phyloP scores from a whole-genome alignment of 2,113 vertebrate genomes.

The Mesitornis unicolor region DNA sequence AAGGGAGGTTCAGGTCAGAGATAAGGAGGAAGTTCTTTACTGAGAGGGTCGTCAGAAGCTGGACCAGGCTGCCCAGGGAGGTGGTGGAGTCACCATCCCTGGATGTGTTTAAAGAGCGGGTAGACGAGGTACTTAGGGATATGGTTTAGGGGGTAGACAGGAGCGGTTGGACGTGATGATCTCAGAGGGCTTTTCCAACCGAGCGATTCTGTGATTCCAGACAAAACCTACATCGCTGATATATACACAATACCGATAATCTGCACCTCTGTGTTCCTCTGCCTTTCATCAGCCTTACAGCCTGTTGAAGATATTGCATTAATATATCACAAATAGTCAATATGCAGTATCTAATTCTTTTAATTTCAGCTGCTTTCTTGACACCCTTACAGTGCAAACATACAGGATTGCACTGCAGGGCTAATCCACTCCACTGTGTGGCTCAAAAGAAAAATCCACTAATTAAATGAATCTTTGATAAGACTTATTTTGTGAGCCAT shows the following conservation, averaged over 20 bases:
- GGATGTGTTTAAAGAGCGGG: too few species aligned
- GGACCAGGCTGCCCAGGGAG: too few species aligned
- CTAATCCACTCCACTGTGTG: neutral
- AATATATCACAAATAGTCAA: neutral
- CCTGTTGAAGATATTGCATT: neutral
- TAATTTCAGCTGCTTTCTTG: neutral
- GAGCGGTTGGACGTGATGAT: too few species aligned
- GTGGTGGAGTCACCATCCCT: too few species aligned
- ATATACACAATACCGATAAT: neutral
- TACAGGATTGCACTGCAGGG: neutral
- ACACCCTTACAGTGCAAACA: neutral
- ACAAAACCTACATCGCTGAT: neutral
- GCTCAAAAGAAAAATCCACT: neutral
- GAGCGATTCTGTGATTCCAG: too few species aligned
- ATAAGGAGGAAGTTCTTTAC: too few species aligned
- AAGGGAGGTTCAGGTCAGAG: too few species aligned
- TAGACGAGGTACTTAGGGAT: too few species aligned
- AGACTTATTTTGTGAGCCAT: neutral
- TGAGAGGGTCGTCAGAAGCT: too few species aligned
- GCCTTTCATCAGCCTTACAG: neutral
- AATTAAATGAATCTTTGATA: neutral
- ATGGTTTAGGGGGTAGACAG: too few species aligned
- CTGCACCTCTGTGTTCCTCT: neutral
- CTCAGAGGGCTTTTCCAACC: too few species aligned
- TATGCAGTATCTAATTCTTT: neutral